phyloP scores from a whole-genome alignment of 1,140 invertebrate species.

The Leptopilina clavipes region DNA sequence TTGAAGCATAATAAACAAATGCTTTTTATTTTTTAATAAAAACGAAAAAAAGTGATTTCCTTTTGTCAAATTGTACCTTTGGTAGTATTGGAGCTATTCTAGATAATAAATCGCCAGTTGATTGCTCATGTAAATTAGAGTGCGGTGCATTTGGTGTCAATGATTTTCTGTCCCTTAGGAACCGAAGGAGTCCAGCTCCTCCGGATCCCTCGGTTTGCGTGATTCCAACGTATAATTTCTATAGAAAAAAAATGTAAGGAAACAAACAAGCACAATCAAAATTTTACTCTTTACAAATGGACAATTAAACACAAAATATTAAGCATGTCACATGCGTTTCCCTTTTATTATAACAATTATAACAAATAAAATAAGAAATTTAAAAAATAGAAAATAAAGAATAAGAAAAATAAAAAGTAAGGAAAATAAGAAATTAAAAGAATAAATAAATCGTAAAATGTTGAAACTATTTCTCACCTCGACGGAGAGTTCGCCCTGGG shows the following conservation, averaged over 20 bases:
- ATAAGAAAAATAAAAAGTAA: no score
- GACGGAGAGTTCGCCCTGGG: conserved; percentile 84
- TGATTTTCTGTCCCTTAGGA: conserved; percentile 70
- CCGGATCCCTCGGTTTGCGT: conserved; percentile 79
- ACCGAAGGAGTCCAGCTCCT: conserved; percentile 68
- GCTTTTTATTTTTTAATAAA: no score
- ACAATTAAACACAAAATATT: no score
- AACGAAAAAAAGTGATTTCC: no score
- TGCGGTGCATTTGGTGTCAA: conserved; percentile 56
- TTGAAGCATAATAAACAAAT: conserved; percentile 28
- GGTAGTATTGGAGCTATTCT: conserved; percentile 81
- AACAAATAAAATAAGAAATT: no score
- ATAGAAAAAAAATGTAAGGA: conserved; percentile 58
- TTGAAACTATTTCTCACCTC: conserved; percentile 76
- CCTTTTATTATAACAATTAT: no score
- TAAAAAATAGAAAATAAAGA: no score
- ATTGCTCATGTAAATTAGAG: conserved; percentile 53
- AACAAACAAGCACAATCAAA: conserved; percentile 52
- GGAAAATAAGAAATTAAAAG: no score
- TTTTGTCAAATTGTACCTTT: conserved; percentile 75
- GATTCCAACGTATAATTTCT: conserved; percentile 85
- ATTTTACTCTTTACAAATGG: background rate
- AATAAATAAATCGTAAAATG: no score
- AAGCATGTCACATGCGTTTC: no score
- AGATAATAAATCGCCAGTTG: conserved; percentile 60